A percentile compares a stretch with the other conserved stretches of the same genome.
phyloP scores from a whole-genome alignment of 1,140 invertebrate species.

The Matsumurasca onukii region DNA sequence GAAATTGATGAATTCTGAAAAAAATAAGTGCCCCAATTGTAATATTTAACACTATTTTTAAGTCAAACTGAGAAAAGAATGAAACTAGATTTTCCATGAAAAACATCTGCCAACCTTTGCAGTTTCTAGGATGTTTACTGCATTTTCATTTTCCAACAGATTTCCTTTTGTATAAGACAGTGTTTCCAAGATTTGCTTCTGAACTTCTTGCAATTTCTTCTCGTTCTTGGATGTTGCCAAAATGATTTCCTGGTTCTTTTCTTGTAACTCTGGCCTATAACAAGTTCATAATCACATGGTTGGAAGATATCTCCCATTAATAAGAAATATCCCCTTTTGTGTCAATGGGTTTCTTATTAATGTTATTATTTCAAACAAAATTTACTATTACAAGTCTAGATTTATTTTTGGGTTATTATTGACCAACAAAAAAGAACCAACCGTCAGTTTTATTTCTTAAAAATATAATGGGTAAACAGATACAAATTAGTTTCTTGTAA shows the following conservation, averaged over 20 bases:
- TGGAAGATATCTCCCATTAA: too few species aligned
- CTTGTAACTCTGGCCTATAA: slow-evolving; percentile 70
- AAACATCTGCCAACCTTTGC: slow-evolving; percentile 63
- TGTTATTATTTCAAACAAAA: too few species aligned
- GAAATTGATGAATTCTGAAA: slow-evolving; percentile 63
- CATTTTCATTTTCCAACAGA: slow-evolving; percentile 90
- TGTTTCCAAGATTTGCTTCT: slow-evolving; percentile 88
- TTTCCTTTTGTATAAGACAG: slow-evolving; percentile 82
- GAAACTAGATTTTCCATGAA: too few species aligned
- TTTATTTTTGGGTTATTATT: too few species aligned
- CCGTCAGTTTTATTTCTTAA: not conserved
- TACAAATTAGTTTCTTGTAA: not conserved
- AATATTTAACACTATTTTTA: too few species aligned
- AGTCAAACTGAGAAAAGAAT: too few species aligned
- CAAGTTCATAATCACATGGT: too few species aligned
- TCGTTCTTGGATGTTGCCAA: slow-evolving; percentile 83
- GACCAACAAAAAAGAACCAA: too few species aligned
- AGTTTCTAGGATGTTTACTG: slow-evolving; percentile 82
- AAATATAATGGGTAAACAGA: not conserved
- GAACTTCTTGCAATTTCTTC: slow-evolving; percentile 74
- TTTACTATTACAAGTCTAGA: too few species aligned
- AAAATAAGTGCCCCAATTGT: too few species aligned
- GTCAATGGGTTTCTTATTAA: too few species aligned
- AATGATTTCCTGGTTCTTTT: slow-evolving; percentile 82
- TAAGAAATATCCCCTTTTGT: too few species aligned